phyloP scores from a whole-genome alignment of 2,797 vertebrate genomes.

The Pipistrellus pygmaeus region DNA sequence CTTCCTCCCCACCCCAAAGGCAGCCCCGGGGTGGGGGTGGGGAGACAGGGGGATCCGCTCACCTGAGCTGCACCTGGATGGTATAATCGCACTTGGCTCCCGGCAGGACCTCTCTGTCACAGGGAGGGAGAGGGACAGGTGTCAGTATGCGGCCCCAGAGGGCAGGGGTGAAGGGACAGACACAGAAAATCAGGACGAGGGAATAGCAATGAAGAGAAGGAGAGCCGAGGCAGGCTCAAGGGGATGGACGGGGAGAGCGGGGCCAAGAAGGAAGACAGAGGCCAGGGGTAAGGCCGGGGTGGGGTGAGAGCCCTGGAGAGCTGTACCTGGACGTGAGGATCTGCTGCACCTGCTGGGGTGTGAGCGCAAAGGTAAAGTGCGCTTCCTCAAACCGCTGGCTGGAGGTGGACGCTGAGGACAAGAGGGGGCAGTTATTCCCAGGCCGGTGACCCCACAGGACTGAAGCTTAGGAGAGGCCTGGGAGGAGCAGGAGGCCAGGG shows the following conservation, averaged over 20 bases:
- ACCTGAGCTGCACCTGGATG: slow-evolving; percentile 88
- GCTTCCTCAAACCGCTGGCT: slow-evolving; percentile 89
- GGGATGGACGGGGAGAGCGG: neutral
- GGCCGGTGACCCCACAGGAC: neutral
- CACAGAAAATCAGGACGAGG: neutral
- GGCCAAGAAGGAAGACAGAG: neutral
- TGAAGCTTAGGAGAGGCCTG: neutral
- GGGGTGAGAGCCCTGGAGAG: neutral
- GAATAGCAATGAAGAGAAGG: neutral
- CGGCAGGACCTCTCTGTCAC: slow-evolving; percentile 86
- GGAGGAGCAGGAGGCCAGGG: neutral
- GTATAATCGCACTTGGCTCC: slow-evolving; percentile 89
- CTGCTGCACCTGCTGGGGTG: slow-evolving; percentile 89
- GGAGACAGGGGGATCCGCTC: neutral
- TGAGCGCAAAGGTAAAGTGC: slow-evolving; percentile 88
- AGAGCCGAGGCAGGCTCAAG: neutral
- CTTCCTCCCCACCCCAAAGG: neutral
- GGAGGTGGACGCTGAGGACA: slow-evolving; percentile 83
- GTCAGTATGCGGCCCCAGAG: neutral
- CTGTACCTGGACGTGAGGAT: slow-evolving; percentile 87
- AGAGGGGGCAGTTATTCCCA: slow-evolving; percentile 44
- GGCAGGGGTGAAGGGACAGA: neutral
- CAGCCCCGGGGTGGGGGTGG: neutral
- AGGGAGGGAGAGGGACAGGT: neutral
- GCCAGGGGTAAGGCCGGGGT: neutral